Percentiles rank a stretch among this genome's conserved stretches.
These are phyloP conservation scores for Tenthredo distinguenda DNA, from an alignment of 2,888 invertebrate species.

Conservation along the genomic window DNA sequence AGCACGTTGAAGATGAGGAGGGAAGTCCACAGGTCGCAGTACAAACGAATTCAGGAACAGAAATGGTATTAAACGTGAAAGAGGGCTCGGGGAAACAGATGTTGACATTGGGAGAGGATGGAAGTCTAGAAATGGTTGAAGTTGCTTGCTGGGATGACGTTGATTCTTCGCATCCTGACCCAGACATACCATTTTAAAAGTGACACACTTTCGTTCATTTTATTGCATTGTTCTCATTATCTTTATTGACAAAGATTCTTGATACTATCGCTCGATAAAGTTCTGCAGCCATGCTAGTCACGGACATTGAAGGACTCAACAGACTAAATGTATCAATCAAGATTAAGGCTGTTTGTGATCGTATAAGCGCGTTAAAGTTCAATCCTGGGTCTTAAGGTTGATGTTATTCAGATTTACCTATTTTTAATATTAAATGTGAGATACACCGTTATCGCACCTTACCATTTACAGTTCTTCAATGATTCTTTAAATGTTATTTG, in stretches of 20 bases:
- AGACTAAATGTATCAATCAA: conserved; percentile 1
- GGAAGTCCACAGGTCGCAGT: conserved; percentile 51
- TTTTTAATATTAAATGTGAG: neutral
- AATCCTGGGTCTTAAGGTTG: neutral
- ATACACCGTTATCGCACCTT: neutral
- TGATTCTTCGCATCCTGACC: conserved; percentile 51
- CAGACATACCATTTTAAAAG: conserved; percentile 53
- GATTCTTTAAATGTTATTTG: neutral
- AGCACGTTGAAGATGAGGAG: conserved; percentile 60
- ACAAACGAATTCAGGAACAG: neutral
- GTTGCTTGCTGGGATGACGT: conserved; percentile 66
- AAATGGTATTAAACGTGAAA: conserved; percentile 58
- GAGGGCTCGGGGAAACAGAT: conserved; percentile 68
- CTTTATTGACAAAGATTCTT: neutral
- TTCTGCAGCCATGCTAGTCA: neutral
- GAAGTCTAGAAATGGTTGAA: conserved; percentile 74
- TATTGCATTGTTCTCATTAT: neutral
- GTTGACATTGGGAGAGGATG: conserved; percentile 73
- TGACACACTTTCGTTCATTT: neutral
- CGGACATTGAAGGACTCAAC: neutral
- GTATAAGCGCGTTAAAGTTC: neutral
- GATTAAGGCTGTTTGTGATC: neutral
- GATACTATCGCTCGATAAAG: neutral
- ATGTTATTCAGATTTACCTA: neutral
- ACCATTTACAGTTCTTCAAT: neutral